Percentiles rank a stretch among this genome's conserved stretches.
These are phyloP conservation scores for Porites lobata DNA, from an alignment of 92 coral and sea anemone species.

Conservation along the genomic window DNA sequence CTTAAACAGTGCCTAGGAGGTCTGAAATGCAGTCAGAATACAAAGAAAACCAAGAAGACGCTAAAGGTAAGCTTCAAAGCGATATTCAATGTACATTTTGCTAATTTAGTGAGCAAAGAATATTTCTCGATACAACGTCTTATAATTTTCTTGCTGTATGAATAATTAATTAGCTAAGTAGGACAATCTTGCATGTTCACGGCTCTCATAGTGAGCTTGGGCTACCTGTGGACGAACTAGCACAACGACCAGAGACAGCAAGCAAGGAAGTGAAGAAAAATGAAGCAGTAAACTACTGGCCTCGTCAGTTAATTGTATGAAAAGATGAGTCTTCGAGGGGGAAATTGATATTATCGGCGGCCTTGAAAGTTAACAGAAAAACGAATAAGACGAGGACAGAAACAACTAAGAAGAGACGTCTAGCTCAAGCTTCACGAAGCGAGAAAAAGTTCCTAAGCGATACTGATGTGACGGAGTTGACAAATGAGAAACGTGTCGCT, in stretches of 20 bases:
- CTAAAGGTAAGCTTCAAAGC: too few species aligned
- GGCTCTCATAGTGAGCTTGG: too few species aligned
- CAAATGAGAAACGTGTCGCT: constrained; percentile 29
- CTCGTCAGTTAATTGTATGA: background rate
- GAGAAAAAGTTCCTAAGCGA: background rate
- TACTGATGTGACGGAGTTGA: background rate
- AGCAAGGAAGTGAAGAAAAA: background rate
- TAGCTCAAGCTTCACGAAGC: background rate
- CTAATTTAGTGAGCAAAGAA: too few species aligned
- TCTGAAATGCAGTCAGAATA: too few species aligned
- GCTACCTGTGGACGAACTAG: background rate
- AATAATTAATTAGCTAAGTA: too few species aligned
- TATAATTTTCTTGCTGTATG: too few species aligned
- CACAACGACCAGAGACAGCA: background rate
- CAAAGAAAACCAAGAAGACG: too few species aligned
- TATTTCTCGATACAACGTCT: too few species aligned
- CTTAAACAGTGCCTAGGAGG: too few species aligned
- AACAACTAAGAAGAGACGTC: background rate
- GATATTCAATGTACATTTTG: too few species aligned
- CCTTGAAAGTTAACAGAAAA: background rate
- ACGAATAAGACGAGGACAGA: background rate
- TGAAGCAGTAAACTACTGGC: background rate
- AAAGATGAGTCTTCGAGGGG: constrained; percentile 40
- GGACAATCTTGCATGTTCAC: too few species aligned
- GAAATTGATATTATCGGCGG: constrained; percentile 43